A percentile compares a stretch with the other conserved stretches of the same genome.
Conservation (phyloP, 1,140 invertebrate genomes). For the Plectus sambesii region DNA sequence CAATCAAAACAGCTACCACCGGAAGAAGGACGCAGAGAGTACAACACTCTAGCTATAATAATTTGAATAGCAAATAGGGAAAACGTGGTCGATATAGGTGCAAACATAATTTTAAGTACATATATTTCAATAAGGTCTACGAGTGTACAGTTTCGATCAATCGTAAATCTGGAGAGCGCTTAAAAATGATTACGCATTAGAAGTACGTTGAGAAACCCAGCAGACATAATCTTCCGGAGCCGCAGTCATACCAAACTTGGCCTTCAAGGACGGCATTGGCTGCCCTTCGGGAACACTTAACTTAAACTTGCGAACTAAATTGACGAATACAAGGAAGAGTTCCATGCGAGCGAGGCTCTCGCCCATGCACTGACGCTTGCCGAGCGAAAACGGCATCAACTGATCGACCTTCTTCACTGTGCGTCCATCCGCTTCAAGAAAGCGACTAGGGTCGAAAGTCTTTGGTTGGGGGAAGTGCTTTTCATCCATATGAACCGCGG, state of each 20-base stretch:
- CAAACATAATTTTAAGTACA: too few species aligned
- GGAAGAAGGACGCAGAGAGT: too few species aligned
- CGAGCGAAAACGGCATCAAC: slow-evolving; percentile 82
- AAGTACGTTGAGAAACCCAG: too few species aligned
- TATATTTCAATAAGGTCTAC: too few species aligned
- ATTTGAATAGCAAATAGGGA: too few species aligned
- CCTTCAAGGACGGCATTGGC: slow-evolving; percentile 17
- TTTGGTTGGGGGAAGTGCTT: slow-evolving; percentile 56
- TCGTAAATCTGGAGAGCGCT: too few species aligned
- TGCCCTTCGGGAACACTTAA: slow-evolving; percentile 15
- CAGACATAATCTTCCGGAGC: slow-evolving; percentile 28
- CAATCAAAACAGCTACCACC: too few species aligned
- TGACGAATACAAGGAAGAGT: slow-evolving; percentile 75
- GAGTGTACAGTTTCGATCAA: too few species aligned
- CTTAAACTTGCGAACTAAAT: slow-evolving; percentile 69
- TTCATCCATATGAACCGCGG: slow-evolving; percentile 39
- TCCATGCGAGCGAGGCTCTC: slow-evolving; percentile 77
- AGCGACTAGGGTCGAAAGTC: slow-evolving; percentile 67
- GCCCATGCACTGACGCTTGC: slow-evolving; percentile 72
- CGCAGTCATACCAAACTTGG: slow-evolving; percentile 36
- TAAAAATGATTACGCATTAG: too few species aligned
- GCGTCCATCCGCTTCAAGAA: slow-evolving; percentile 64
- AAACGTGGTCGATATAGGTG: too few species aligned
- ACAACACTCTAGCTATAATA: too few species aligned
- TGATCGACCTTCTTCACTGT: slow-evolving; percentile 64